Evolutionary conservation across 2,888 invertebrate species (phyloP).

Genomic region (Andricus curvator): DNA sequence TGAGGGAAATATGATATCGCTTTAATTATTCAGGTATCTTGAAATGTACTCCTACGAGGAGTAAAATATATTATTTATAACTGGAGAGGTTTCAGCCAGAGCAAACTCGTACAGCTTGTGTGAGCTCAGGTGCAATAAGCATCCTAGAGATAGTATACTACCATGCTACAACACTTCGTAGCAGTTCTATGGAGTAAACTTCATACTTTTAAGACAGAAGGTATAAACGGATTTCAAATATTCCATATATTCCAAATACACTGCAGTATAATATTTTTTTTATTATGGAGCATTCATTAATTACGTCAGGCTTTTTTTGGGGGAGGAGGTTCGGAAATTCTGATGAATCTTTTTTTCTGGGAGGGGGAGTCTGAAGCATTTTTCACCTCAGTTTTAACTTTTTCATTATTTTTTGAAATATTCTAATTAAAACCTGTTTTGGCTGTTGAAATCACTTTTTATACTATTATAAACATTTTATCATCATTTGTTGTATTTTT

Average conservation of each 20-base stretch:
- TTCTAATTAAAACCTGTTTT: no score
- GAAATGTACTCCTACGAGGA: not conserved
- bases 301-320: no score
- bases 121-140: slow-evolving; percentile 38
- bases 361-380: no score
- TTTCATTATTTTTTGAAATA: no score
- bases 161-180: not conserved
- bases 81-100: slow-evolving; percentile 3
- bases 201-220: not conserved
- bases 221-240: not conserved
- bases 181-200: slow-evolving; percentile 17
- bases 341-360: no score
- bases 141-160: slow-evolving; percentile 9
- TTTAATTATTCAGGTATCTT: not conserved
- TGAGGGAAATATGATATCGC: not conserved
- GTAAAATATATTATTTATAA: slow-evolving; percentile 22
- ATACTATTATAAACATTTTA: no score
- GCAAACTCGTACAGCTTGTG: slow-evolving; percentile 12
- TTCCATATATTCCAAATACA: not conserved
- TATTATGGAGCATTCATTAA: no score
- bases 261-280: not conserved
- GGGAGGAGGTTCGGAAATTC: no score
- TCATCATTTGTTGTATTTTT: no score
- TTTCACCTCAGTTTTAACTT: no score
- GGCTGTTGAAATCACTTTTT: no score